Percentiles rank a stretch among this genome's conserved stretches.
These are phyloP conservation scores for Gracilinanus agilis DNA, from an alignment of 2,113 vertebrate genomes.

Conservation along the genomic window DNA sequence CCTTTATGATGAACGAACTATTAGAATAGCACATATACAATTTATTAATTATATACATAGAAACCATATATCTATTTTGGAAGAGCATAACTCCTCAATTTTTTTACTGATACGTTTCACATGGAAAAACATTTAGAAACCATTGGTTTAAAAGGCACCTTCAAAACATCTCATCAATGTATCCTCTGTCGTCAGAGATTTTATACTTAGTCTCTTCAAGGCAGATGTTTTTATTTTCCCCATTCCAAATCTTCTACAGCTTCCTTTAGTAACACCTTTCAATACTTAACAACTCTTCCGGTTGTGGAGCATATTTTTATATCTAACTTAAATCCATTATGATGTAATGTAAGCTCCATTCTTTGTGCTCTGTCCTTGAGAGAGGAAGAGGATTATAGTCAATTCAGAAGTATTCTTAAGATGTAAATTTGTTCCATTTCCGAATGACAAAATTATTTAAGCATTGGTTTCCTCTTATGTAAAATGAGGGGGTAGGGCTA, in stretches of 20 bases:
- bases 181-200: not conserved
- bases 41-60: not conserved
- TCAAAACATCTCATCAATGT: not conserved
- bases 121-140: not conserved
- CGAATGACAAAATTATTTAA: conserved; percentile 30
- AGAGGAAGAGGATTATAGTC: conserved; percentile 34
- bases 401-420: not conserved
- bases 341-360: not conserved
- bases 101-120: not conserved
- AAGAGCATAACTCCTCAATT: not conserved
- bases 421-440: conserved; percentile 28
- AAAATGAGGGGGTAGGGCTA: not conserved
- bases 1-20: not conserved
- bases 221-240: not conserved
- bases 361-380: not conserved
- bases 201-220: not conserved
- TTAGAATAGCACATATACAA: not conserved
- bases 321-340: conserved; percentile 19
- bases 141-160: not conserved
- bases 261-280: not conserved
- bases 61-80: not conserved
- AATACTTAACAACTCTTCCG: not conserved
- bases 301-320: conserved; percentile 4
- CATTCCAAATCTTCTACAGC: not conserved
- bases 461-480: not conserved